A percentile compares a stretch with the other conserved stretches of the same genome.
Conservation (phyloP, 2,888 invertebrate species). For the Melieria omissa region DNA sequence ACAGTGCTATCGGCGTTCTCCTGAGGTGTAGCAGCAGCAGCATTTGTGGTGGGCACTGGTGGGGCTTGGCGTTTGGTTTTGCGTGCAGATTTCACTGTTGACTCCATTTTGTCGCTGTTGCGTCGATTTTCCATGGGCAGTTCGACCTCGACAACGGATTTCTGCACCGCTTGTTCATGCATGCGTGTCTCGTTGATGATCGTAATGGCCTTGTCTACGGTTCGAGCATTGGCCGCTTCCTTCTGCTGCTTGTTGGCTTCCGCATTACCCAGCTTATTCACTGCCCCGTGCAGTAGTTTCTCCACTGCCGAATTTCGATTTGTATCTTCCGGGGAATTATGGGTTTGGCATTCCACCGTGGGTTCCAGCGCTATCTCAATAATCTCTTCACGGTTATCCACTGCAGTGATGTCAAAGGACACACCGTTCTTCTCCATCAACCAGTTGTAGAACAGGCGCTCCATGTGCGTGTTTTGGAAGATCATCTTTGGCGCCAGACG, state of each 20-base stretch:
- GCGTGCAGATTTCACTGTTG: conserved; percentile 13
- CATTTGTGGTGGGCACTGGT: conserved; percentile 39
- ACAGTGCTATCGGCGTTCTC: conserved; percentile 16
- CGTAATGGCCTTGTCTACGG: conserved; percentile 8
- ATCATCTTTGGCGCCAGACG: conserved; percentile 50
- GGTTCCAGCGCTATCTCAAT: conserved; percentile 39
- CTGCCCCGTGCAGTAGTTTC: conserved; percentile 54
- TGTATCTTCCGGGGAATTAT: conserved; percentile 40
- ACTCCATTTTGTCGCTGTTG: conserved; percentile 3
- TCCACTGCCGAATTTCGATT: conserved; percentile 52
- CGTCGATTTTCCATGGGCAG: conserved; percentile 2
- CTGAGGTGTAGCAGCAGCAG: not conserved
- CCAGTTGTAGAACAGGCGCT: conserved; percentile 61
- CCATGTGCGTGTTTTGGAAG: conserved; percentile 56
- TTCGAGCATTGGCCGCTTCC: conserved; percentile 44
- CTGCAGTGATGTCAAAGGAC: conserved; percentile 54
- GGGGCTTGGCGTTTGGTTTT: conserved; percentile 47
- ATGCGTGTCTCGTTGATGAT: conserved; percentile 13
- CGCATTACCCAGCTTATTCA: conserved; percentile 51
- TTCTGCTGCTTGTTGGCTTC: conserved; percentile 28
- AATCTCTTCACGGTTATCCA: conserved; percentile 45
- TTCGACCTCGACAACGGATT: not conserved
- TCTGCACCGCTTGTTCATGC: not conserved
- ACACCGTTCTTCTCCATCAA: conserved; percentile 57
- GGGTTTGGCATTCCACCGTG: not conserved